Percentiles rank a stretch among this genome's conserved stretches.
Evolutionary conservation across 1,140 invertebrate species (phyloP).

Genomic region (Cydia splendana): DNA sequence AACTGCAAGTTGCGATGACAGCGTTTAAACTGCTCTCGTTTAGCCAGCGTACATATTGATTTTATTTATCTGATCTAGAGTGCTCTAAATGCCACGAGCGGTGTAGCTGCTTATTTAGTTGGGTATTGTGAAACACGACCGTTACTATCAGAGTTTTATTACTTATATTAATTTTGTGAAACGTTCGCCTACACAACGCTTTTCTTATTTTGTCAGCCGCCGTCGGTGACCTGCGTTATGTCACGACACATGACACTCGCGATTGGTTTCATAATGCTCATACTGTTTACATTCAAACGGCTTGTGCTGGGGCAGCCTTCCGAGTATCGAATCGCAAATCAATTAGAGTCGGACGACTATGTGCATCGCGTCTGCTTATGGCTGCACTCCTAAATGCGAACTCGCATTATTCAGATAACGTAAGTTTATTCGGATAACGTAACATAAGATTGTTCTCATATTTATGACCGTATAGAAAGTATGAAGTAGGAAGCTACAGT

Average conservation of each 20-base stretch:
- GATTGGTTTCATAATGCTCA: slow-evolving; percentile 52
- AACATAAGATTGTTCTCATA: too few relatives aligned
- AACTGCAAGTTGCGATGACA: slow-evolving; percentile 27
- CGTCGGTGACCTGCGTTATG: slow-evolving; percentile 41
- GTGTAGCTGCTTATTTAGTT: slow-evolving; percentile 24
- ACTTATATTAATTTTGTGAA: slow-evolving; percentile 5
- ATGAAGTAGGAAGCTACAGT: too few relatives aligned
- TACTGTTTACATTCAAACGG: slow-evolving; percentile 45
- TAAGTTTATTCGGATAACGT: not conserved
- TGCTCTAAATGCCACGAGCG: slow-evolving; percentile 24
- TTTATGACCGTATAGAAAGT: too few relatives aligned
- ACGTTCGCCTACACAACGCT: slow-evolving; percentile 25
- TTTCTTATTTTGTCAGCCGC: slow-evolving; percentile 7
- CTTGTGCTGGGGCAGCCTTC: slow-evolving; percentile 28
- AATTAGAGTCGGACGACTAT: slow-evolving; percentile 36
- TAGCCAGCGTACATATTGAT: slow-evolving; percentile 24
- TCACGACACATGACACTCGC: slow-evolving; percentile 48
- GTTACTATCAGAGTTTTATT: slow-evolving; percentile 11
- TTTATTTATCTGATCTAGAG: slow-evolving; percentile 27
- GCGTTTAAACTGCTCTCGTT: slow-evolving; percentile 29
- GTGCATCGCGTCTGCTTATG: not conserved
- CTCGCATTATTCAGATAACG: not conserved
- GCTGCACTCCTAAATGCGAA: not conserved
- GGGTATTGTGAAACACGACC: not conserved
- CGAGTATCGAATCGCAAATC: slow-evolving; percentile 48